Base-by-base conservation (phyloP, 2,797 vertebrate genomes). In the Hypotaenidia philippensis region DNA sequence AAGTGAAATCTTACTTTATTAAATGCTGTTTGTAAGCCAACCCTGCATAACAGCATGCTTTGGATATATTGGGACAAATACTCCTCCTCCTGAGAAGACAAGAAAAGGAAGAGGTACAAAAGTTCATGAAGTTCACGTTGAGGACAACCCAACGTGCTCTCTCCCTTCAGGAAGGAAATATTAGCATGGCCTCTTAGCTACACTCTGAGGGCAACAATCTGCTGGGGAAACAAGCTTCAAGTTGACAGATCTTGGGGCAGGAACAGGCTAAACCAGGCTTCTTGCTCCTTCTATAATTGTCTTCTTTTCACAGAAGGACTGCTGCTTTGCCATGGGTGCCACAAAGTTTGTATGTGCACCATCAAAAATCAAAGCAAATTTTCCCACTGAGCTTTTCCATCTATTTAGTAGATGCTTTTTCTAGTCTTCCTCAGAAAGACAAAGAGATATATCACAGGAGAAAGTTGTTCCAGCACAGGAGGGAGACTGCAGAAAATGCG, bases 71-170 rank as follows among this genome's bases (percentile, higher is more conserved):
- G 87, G 87, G 87, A 94, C 59, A 94, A 94, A 93, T 47, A n/a
- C 13, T 91, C 23, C 56, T 96, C 53, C 70, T 82, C 69, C 75
- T 85, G 72, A 94, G 93, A 72, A 78, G 93, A 78, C 47, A 70
- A 84, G 88, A 88, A 83, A 90, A 94, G 84, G 81, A 87, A 92
- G 93, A 94, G 87, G 80, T 91, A 91, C 89, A 90, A 95, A 96
- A 94, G 92, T 95, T 96, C 79, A 83, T 15, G 52, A 79, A 88
- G 95, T 94, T 95, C 92, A 94, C 27, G 19, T 60, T 70, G 89
- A 95, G 90, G 95, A 93, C 94, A 97, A 64, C 59, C 74, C 91
- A 84, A 60, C 8, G 19, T 2, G 21, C 29, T 93, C 69, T 90
- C 84, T 89, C 72, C 41, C 82, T 92, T 81, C 87, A 91, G 89